phyloP scores from a whole-genome alignment of 2,113 vertebrate genomes.

The Monopterus albus region DNA sequence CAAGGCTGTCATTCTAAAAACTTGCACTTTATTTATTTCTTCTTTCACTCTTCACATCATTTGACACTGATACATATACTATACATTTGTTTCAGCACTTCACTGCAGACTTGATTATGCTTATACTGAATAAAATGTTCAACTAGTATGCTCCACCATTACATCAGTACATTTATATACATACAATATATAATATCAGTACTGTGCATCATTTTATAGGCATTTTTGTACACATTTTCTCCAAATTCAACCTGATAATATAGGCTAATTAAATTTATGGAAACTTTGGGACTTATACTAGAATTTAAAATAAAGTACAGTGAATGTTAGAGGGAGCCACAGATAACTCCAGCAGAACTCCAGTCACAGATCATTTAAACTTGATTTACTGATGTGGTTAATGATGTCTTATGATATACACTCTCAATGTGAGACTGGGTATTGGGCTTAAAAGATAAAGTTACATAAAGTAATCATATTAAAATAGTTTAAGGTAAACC shows the following conservation, averaged over 20 bases:
- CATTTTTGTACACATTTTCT: neutral
- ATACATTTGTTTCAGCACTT: neutral
- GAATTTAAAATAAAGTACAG: constrained; percentile 2
- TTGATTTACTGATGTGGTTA: no score
- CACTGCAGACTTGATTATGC: neutral
- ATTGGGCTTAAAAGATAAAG: neutral
- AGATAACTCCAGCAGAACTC: neutral
- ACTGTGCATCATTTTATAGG: neutral
- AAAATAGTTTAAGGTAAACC: neutral
- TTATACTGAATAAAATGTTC: neutral
- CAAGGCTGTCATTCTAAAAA: no score
- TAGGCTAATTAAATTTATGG: neutral
- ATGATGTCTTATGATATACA: no score
- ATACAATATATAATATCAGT: neutral
- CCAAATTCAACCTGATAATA: neutral
- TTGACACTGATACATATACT: neutral
- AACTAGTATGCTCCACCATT: constrained; percentile 3
- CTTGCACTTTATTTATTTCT: no score
- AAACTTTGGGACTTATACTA: neutral
- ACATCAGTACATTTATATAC: constrained; percentile 1
- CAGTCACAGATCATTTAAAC: no score
- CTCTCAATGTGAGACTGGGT: no score
- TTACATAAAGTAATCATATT: neutral
- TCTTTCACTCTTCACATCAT: neutral
- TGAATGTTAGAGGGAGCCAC: neutral